Percentiles rank a stretch among this genome's conserved stretches.
Evolutionary conservation across 2,797 vertebrate species (phyloP).

Genomic region (Gobionotothen gibberifrons): DNA sequence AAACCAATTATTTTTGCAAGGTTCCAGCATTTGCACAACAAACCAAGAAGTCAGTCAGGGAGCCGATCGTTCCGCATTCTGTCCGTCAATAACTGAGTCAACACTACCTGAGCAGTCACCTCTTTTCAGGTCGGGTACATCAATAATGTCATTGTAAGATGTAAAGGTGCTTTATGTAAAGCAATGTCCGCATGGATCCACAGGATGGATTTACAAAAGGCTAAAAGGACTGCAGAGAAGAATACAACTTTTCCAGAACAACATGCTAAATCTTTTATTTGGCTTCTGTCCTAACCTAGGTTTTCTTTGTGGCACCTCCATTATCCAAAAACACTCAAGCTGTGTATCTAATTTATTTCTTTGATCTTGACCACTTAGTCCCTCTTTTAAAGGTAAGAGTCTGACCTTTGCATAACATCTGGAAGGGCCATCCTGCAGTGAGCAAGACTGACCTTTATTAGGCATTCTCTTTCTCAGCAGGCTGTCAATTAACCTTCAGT

Average conservation of each 20-base stretch:
- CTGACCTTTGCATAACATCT: conserved; percentile 66
- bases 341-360: conserved; percentile 38
- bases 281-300: not conserved
- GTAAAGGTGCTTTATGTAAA: conserved; percentile 12
- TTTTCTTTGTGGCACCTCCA: conserved; percentile 10
- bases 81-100: conserved; percentile 16
- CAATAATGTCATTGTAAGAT: conserved; percentile 22
- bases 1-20: conserved; percentile 23
- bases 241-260: conserved; percentile 5
- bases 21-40: conserved; percentile 6
- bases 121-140: conserved; percentile 5
- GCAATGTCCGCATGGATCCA: conserved; percentile 4
- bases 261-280: conserved; percentile 11
- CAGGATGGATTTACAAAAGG: conserved; percentile 5
- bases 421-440: conserved; percentile 52
- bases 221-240: not conserved
- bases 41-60: not conserved
- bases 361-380: conserved; percentile 53
- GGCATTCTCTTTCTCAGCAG: conserved; percentile 63
- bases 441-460: conserved; percentile 74
- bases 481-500: conserved; percentile 66
- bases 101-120: conserved; percentile 1
- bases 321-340: conserved; percentile 32
- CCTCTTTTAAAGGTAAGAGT: conserved; percentile 46
- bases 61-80: not conserved